Conservation (phyloP, 1,140 invertebrate species). For the Drosophila nigrodunni region DNA sequence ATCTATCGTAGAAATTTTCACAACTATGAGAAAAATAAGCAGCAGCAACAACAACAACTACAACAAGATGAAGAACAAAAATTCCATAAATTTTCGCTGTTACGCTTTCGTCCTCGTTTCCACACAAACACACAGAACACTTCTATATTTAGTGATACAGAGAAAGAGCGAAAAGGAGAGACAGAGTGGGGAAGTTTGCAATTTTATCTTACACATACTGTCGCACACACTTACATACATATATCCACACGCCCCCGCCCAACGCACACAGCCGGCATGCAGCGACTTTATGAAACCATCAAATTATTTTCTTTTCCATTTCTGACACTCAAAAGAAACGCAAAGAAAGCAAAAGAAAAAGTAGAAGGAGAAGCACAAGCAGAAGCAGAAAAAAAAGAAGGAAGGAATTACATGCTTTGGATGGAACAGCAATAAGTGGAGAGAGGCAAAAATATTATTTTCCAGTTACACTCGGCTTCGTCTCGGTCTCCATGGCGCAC, state of each 20-base stretch:
- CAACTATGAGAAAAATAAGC: conserved; percentile 67
- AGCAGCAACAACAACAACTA: conserved; percentile 39
- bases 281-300: conserved; percentile 84
- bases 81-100: conserved; percentile 74
- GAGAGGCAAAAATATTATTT: conserved; percentile 78
- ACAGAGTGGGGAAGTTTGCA: conserved; percentile 66
- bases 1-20: conserved; percentile 71
- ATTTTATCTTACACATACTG: conserved; percentile 71
- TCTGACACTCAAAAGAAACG: conserved; percentile 84
- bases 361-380: conserved; percentile 23
- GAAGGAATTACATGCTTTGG: conserved; percentile 45
- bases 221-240: conserved; percentile 24
- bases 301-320: conserved; percentile 85
- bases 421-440: conserved; percentile 22
- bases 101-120: conserved; percentile 45
- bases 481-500: conserved; percentile 74
- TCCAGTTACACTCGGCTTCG: conserved; percentile 77
- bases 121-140: conserved; percentile 24
- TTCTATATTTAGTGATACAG: neutral
- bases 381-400: conserved; percentile 35
- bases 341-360: conserved; percentile 55
- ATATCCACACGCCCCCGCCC: conserved; percentile 15
- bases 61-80: conserved; percentile 60
- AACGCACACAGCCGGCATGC: conserved; percentile 35
- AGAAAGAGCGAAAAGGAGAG: too few relatives aligned